Conservation (phyloP, 2,888 invertebrate genomes). For the Scaptomyza polygonia region DNA sequence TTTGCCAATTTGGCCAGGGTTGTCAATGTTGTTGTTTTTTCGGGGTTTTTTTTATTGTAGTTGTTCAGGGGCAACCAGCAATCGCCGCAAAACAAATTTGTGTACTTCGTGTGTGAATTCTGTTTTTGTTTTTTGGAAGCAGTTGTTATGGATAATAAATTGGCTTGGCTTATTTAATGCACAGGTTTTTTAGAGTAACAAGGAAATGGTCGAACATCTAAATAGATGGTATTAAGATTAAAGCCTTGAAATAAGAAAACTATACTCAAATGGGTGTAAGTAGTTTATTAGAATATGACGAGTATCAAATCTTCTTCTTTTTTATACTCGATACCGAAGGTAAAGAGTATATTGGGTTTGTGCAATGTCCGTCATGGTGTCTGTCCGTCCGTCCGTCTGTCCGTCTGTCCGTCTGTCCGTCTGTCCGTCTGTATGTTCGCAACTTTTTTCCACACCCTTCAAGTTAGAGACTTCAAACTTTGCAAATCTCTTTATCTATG, state of each 20-base stretch:
- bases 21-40: constrained; percentile 31
- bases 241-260: constrained; percentile 17
- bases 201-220: constrained; percentile 25
- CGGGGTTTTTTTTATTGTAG: background rate
- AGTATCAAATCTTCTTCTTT: too few relatives aligned
- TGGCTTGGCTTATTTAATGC: constrained; percentile 62
- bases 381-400: too few relatives aligned
- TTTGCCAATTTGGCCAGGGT: constrained; percentile 58
- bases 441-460: too few relatives aligned
- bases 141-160: constrained; percentile 73
- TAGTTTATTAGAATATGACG: background rate
- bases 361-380: too few relatives aligned
- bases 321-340: too few relatives aligned
- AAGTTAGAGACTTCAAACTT: too few relatives aligned
- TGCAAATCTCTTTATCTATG: too few relatives aligned
- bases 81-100: constrained; percentile 50
- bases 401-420: too few relatives aligned
- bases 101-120: constrained; percentile 20
- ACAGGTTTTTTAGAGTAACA: constrained; percentile 39
- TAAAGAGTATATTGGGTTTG: too few relatives aligned
- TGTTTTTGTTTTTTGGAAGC: constrained; percentile 12
- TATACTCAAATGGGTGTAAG: background rate
- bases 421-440: too few relatives aligned
- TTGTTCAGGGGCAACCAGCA: constrained; percentile 55
- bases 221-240: constrained; percentile 16